Base-by-base conservation (phyloP, 2,797 vertebrate genomes). In the Crenuchus spilurus region DNA sequence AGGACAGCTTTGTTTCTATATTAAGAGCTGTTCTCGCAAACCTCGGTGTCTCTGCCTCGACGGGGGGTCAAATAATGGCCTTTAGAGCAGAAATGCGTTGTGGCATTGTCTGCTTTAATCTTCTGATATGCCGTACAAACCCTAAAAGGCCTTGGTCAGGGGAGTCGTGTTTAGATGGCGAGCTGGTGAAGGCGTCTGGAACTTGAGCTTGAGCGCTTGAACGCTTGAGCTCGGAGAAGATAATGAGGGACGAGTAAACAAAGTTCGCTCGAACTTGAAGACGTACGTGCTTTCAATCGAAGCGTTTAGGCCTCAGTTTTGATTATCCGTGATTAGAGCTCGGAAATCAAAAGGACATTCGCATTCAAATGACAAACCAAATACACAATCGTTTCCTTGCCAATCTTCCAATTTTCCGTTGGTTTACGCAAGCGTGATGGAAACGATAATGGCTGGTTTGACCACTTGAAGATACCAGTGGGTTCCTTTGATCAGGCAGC, bases 31-130 rank as follows among this genome's bases (percentile, higher is more conserved):
- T 37, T 52, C 74, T 74, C 65, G 24, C 42, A 74, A 85, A 85
- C 78, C 73, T 86, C 80, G 81, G 79, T 76, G 46, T 74, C 83
- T 86, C 39, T 83, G 80, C 70, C 80, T 83, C 75, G 86, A 89
- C 83, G 82, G 88, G 82, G 86, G 76, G 78, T 72, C 49, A 39
- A 58, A 75, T 42, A 68, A 77, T 82, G 78, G 74, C 80, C 79
- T 83, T 81, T 80, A 66, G 70, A 80, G 74, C 28, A 60, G 51
- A 86, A 82, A 91, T 87, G 85, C 78, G 86, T 85, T 90, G 87
- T 83, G 90, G 89, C 90, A 84, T 78, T 88, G 89, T 90, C 88
- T 83, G 71, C 76, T 76, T 86, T 83, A 84, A 90, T 84, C 70
- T 68, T 80, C 72, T 84, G 89, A 88, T 83, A 58, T 28, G 42